Evolutionary conservation across 2,888 invertebrate genomes (phyloP), one percentile per base, ranked within the genome.

Genomic region (Apamea sordens): DNA sequence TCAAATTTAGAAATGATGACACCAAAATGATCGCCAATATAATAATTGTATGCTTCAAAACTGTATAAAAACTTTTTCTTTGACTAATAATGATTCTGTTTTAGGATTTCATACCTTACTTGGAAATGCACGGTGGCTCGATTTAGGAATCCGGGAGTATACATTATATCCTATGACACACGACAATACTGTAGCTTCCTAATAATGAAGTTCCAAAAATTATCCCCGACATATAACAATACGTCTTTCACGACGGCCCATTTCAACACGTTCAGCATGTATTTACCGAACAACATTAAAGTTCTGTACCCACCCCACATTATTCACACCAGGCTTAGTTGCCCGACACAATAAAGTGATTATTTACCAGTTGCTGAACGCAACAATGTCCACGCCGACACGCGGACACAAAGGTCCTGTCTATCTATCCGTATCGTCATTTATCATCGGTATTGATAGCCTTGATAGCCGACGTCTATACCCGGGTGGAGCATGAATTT

Each of bases 381-480:
- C 77, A 84, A 82, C 86, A 83, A 73, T 79, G 83, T 85, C 84
- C 78, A 70, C 53, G 24, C 71, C 69, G 69, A 75, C 76, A 41
- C 69, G 73, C 70, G 78, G 71, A 76, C 86, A 87, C 86, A 88
- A 88, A 83, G 80, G 83, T 71, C 64, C 72, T 80, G 81, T 72
- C 80, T 70, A 76, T 82, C 76, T 76, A 61, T 21, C 32, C 59
- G 76, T 74, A 84, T 83, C 80, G 69, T 86, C 78, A 85, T 89
- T 89, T 85, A 89, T 89, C 89, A 89, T 84, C 84, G 41, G 79
- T 84, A 87, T 86, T 84, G 80, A 80, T 80, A 80, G 44, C 80
- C 68, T 80, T 80, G 84, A 86, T 86, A 86, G 70, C 86, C 74
- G 78, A 79, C 73, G 68, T 84, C 82, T 86, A 82, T 80, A 78